Evolutionary conservation across 2,113 vertebrate genomes (phyloP).

Genomic region (Gobio gobio): DNA sequence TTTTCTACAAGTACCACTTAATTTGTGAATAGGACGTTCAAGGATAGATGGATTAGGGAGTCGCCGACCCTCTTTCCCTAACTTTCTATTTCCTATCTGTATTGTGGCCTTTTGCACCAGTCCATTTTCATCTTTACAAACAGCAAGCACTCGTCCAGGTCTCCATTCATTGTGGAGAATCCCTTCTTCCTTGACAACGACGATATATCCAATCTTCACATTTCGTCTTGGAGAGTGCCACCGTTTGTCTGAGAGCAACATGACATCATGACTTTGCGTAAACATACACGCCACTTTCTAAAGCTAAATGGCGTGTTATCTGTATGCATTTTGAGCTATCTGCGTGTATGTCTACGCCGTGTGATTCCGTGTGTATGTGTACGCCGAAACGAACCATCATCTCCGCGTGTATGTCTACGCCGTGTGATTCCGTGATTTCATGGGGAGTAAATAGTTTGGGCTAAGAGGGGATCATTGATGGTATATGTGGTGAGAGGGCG

Average conservation of each 20-base stretch:
- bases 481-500: slow-evolving; percentile 35
- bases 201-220: slow-evolving; percentile 41
- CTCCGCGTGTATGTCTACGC: no score
- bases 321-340: no score
- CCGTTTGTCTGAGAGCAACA: no score
- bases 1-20: no score
- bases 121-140: slow-evolving; percentile 33
- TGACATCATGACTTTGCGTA: no score
- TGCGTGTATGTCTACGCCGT: no score
- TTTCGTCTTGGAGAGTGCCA: slow-evolving; percentile 45
- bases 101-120: slow-evolving; percentile 47
- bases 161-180: slow-evolving; percentile 48
- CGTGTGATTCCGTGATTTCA: no score
- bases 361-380: no score
- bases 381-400: no score
- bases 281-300: no score
- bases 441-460: slow-evolving; percentile 51
- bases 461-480: slow-evolving; percentile 50
- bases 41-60: slow-evolving; percentile 29
- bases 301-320: no score
- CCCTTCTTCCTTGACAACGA: slow-evolving; percentile 53
- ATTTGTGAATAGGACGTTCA: no score
- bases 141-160: slow-evolving; percentile 42
- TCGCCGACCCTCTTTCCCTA: slow-evolving; percentile 33
- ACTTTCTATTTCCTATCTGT: slow-evolving; percentile 36